Base-by-base conservation (phyloP, 1,140 invertebrate genomes). In the Drosophila obscura region DNA sequence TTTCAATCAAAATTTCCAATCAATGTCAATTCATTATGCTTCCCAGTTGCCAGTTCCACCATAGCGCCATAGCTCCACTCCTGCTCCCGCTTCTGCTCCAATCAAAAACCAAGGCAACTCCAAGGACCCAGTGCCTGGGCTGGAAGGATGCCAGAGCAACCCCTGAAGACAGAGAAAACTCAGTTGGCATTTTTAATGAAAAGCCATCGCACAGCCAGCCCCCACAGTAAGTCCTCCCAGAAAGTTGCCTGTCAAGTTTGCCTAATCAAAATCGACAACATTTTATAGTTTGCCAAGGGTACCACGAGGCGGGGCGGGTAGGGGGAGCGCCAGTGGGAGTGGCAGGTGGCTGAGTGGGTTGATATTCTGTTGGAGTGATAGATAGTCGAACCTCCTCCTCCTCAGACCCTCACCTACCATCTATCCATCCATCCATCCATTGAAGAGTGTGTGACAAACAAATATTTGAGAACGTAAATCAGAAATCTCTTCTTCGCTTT, bases 1-100 rank as follows among this genome's bases (percentile, higher is more conserved):
- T 91, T 90, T 77, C 84, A 91, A 91, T 91, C 90, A 91, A 91
- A 91, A 91, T 91, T 91, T 91, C 90, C 90, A 91, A 91, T 91
- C 90, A 91, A 91, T 91, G 90, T 91, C 90, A 91, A 91, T 91
- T 91, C 90, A 91, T 88, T 90, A 90, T 88, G 80, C 73, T 39
- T 5, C 35, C 35, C 35, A 19, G 19, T 19, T 19, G 19, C 19
- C 19, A 35, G 31, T 4, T 35, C 31, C 31, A 35, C 31, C 68
- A 71, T 61, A 57, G 59, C 24, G 24, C 22, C 8, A 39, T 15
- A 24, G 28, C 35, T 11, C 41, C 39, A 19, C 61, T 28, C 31
- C 22, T n/a, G 31, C 35, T 35, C 26, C 2, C 35, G 11, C n/a
- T n/a, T 7, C 51, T 13, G 11, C 35, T 39, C 11, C 35, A 39